Evolutionary conservation across 2,888 invertebrate genomes (phyloP).

Genomic region (Euproctis similis): DNA sequence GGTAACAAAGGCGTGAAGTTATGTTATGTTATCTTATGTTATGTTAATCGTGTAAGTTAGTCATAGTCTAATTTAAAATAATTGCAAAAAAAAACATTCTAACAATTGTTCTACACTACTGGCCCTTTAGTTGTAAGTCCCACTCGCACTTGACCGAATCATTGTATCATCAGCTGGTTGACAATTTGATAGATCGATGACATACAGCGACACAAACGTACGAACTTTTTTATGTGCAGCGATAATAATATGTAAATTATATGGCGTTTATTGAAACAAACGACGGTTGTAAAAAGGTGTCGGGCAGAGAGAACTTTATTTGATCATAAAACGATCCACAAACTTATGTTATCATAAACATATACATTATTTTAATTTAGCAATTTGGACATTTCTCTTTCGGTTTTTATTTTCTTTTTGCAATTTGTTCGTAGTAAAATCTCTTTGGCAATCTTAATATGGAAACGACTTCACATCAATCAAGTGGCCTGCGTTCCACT

Average conservation of each 20-base stretch:
- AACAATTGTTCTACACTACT: no score
- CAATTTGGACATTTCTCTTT: constrained; percentile 13
- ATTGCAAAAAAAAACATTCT: no score
- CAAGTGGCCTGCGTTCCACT: no score
- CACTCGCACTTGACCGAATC: no score
- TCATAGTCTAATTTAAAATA: no score
- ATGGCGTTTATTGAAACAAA: constrained; percentile 39
- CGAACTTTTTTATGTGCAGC: constrained; percentile 36
- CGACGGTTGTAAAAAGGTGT: constrained; percentile 35
- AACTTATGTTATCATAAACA: constrained; percentile 26
- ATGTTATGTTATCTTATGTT: no score
- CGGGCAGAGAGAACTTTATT: constrained; percentile 24
- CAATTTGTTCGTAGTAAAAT: no score
- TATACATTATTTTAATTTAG: constrained; percentile 25
- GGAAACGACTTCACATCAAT: no score
- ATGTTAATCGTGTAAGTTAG: no score
- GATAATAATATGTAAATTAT: constrained; percentile 41
- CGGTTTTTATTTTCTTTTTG: constrained; percentile 17
- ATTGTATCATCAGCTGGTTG: constrained; percentile 19
- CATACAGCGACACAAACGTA: constrained; percentile 25
- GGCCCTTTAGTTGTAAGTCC: no score
- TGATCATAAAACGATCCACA: constrained; percentile 27
- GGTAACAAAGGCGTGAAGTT: no score
- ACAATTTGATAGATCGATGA: constrained; percentile 30
- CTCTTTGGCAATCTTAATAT: no score